Evolutionary conservation across 2,113 vertebrate genomes (phyloP).

Genomic region (Microtus ochrogaster): DNA sequence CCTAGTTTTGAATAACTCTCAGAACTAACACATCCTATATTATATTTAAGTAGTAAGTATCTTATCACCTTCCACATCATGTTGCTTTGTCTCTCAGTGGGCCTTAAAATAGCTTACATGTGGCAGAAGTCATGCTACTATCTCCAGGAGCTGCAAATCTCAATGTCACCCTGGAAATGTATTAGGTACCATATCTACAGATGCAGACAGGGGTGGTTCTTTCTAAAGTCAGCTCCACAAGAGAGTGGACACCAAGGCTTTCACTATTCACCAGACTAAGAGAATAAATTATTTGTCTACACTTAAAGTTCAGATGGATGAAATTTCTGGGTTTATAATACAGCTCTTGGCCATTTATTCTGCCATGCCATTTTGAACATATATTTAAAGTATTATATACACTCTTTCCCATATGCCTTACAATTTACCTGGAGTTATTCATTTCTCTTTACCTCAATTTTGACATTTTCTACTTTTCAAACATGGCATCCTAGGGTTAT

Average conservation of each 20-base stretch:
- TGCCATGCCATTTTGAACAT: background rate
- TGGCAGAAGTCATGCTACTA: background rate
- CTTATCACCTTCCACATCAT: background rate
- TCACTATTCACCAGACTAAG: background rate
- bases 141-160: background rate
- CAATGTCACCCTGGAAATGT: background rate
- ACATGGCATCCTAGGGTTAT: background rate
- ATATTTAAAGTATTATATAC: background rate
- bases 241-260: too few species aligned
- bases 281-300: background rate
- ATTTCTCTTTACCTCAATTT: slow-evolving; percentile 31
- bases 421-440: background rate
- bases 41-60: background rate
- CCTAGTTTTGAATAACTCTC: background rate
- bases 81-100: background rate
- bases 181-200: rapidly evolving
- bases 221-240: background rate
- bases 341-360: background rate
- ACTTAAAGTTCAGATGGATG: background rate
- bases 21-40: background rate
- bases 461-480: slow-evolving; percentile 28
- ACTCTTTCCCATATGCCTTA: background rate
- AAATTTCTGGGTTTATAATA: background rate
- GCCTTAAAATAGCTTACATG: background rate
- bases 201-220: background rate